Conservation (phyloP, 2,797 vertebrate genomes). For the Cyclopterus lumpus region DNA sequence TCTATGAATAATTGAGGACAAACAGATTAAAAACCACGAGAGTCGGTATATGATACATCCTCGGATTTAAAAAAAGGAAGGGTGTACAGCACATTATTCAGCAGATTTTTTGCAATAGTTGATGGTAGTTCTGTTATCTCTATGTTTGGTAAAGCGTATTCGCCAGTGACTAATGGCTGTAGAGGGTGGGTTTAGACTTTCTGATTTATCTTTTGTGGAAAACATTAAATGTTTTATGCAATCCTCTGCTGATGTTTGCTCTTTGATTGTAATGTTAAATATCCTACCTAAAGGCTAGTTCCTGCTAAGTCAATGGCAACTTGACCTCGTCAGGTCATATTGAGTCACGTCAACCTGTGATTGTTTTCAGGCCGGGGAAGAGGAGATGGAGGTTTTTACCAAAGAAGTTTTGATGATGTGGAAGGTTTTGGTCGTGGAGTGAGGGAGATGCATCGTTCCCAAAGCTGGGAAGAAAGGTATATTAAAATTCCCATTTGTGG, state of each 20-base stretch:
- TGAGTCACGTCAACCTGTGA: constrained; percentile 8
- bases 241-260: neutral
- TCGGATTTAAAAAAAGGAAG: neutral
- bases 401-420: constrained; percentile 99
- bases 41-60: constrained; percentile 1
- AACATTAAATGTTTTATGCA: neutral
- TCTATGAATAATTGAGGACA: neutral
- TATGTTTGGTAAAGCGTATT: neutral
- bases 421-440: constrained; percentile 97
- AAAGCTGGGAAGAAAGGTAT: constrained; percentile 99
- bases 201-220: neutral
- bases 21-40: constrained; percentile 10
- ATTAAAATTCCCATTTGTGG: neutral
- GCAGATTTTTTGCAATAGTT: constrained; percentile 6
- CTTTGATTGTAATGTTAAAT: neutral
- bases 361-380: constrained; percentile 91
- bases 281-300: neutral
- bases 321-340: neutral
- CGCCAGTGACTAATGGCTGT: neutral
- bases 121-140: neutral
- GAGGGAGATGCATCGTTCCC: constrained; percentile 98
- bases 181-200: neutral
- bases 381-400: constrained; percentile 99
- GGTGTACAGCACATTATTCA: constrained; percentile 9
- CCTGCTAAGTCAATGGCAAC: neutral